A percentile compares a stretch with the other conserved stretches of the same genome.
phyloP scores from a whole-genome alignment of 2,113 vertebrate species.

The Salminus brasiliensis region DNA sequence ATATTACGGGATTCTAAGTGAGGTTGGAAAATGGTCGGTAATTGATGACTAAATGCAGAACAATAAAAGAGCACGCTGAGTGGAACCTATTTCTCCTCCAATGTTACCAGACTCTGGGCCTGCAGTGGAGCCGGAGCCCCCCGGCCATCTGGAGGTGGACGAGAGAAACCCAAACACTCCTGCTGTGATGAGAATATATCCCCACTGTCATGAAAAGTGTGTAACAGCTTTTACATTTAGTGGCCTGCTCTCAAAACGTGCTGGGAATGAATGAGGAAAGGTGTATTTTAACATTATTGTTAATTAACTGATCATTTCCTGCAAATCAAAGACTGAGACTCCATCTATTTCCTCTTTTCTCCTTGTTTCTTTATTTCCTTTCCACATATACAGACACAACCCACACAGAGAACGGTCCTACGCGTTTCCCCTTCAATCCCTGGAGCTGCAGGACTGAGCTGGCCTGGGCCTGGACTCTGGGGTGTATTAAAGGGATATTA shows the following conservation, averaged over 20 bases:
- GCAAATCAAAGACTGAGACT: neutral
- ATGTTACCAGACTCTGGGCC: neutral
- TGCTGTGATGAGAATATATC: neutral
- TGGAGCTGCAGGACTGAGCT: conserved; percentile 17
- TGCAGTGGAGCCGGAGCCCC: neutral
- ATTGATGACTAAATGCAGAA: too few species aligned
- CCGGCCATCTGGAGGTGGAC: neutral
- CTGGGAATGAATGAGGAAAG: neutral
- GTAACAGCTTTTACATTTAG: neutral
- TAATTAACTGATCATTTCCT: neutral
- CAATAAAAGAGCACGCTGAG: too few species aligned
- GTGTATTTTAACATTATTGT: neutral
- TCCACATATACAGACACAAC: neutral
- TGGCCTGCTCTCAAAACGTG: neutral
- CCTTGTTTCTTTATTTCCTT: neutral
- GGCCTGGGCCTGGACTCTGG: neutral
- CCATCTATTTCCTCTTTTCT: neutral
- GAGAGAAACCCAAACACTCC: neutral
- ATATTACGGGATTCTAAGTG: too few species aligned
- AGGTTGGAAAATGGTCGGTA: too few species aligned
- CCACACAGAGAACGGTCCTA: neutral
- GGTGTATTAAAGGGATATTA: neutral
- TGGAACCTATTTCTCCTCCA: too few species aligned
- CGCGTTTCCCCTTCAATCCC: neutral
- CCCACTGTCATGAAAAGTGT: neutral